Conservation (phyloP, 2,888 invertebrate genomes). For the Xestia rhomboidea region DNA sequence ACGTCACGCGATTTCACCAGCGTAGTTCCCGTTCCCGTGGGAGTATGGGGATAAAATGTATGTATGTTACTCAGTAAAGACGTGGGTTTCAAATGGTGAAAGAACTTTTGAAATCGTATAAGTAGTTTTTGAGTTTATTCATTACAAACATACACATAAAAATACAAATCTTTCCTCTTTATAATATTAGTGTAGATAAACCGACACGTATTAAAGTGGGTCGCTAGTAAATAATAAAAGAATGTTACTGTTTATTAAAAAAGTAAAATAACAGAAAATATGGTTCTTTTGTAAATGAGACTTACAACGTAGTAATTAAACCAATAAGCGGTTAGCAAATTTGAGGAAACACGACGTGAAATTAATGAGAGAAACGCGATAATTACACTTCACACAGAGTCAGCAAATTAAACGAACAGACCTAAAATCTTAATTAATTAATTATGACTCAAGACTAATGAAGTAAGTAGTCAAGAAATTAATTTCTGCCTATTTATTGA, state of each 20-base stretch:
- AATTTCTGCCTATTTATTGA: not conserved
- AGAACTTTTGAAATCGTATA: too few relatives aligned
- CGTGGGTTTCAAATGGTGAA: too few relatives aligned
- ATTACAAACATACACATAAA: too few relatives aligned
- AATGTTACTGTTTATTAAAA: not conserved
- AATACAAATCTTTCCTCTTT: too few relatives aligned
- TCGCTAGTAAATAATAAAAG: too few relatives aligned
- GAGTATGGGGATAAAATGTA: too few relatives aligned
- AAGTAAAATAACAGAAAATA: not conserved
- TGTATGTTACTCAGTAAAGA: too few relatives aligned
- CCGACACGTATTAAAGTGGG: too few relatives aligned
- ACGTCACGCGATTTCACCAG: too few relatives aligned
- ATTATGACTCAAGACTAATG: not conserved
- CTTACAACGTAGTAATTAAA: not conserved
- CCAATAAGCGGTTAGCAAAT: slow-evolving; percentile 18
- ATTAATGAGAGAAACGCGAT: slow-evolving; percentile 18
- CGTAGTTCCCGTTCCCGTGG: too few relatives aligned
- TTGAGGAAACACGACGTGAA: not conserved
- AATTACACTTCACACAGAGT: slow-evolving; percentile 17
- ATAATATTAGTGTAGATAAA: too few relatives aligned
- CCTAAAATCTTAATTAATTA: slow-evolving; percentile 8
- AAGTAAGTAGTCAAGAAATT: not conserved
- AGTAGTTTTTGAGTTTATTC: too few relatives aligned
- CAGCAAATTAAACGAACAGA: slow-evolving; percentile 23
- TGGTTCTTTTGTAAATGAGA: not conserved